Conservation (phyloP, 1,140 invertebrate genomes). For the Ruditapes philippinarum region DNA sequence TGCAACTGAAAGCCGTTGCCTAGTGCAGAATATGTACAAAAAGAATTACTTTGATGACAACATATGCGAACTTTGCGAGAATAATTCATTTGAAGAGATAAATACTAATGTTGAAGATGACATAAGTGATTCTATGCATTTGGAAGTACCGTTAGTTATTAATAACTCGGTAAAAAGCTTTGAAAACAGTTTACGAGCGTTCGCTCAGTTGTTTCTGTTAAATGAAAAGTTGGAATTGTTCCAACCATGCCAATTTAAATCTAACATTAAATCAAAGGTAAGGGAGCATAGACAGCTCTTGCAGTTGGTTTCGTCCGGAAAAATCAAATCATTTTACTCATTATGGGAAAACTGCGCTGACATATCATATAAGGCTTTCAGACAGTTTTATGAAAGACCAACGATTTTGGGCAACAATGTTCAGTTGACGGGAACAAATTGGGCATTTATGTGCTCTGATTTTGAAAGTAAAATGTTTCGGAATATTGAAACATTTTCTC, state of each 20-base stretch:
- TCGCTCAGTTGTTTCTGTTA: not conserved
- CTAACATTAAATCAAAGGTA: constrained; percentile 14
- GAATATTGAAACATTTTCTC: not conserved
- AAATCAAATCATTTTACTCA: not conserved
- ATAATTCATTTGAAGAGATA: not conserved
- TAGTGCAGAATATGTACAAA: not conserved
- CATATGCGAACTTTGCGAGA: constrained; percentile 13
- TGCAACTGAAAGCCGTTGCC: not conserved
- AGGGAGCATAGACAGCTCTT: not conserved
- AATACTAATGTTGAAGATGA: not conserved
- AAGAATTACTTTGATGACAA: not conserved
- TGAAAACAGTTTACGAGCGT: not conserved
- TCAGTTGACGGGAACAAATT: constrained; percentile 34
- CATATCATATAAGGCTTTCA: not conserved
- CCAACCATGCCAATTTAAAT: constrained; percentile 39
- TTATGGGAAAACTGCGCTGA: constrained; percentile 46
- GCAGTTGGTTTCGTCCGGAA: not conserved
- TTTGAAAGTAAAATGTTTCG: not conserved
- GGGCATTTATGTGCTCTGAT: constrained; percentile 21
- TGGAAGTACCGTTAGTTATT: not conserved
- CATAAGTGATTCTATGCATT: not conserved
- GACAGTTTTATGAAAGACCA: not conserved
- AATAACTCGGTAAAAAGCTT: not conserved
- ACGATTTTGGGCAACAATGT: not conserved
- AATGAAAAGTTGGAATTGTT: not conserved